Conservation (phyloP, 2,888 invertebrate genomes). For the Perithous albicinctus region DNA sequence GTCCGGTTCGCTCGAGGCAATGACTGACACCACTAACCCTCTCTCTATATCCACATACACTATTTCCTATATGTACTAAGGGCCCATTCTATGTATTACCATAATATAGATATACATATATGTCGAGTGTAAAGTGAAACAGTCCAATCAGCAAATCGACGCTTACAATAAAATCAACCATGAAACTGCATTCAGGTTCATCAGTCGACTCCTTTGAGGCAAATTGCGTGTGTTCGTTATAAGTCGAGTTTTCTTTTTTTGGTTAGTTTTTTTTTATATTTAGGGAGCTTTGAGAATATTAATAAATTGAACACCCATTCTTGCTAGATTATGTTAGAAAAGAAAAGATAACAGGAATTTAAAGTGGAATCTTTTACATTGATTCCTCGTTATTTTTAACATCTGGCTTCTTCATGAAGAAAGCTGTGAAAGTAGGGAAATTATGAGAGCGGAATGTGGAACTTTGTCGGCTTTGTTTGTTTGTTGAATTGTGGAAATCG, state of each 20-base stretch:
- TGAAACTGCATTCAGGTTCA: conserved; percentile 14
- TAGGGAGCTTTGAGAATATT: no score
- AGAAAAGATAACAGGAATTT: background rate
- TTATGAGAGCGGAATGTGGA: no score
- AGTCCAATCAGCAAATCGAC: conserved; percentile 22
- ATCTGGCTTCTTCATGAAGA: no score
- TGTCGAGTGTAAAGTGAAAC: conserved; percentile 1
- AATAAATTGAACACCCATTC: no score
- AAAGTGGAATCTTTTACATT: background rate
- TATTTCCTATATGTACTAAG: no score
- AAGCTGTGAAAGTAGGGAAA: no score
- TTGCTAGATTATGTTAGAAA: no score
- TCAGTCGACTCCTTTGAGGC: conserved; percentile 14
- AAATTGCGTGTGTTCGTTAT: background rate
- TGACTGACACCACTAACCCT: conserved; percentile 59
- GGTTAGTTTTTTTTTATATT: no score
- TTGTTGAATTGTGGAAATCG: no score
- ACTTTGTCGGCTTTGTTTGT: no score
- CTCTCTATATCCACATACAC: conserved; percentile 31
- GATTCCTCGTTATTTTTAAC: no score
- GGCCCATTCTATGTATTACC: background rate
- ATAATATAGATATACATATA: background rate
- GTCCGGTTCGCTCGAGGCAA: conserved; percentile 61
- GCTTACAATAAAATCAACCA: conserved; percentile 19
- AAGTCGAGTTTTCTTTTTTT: no score